Percentiles rank a stretch among this genome's conserved stretches.
phyloP scores from a whole-genome alignment of 64 coral and sea anemone genomes.

The Montipora sp. region DNA sequence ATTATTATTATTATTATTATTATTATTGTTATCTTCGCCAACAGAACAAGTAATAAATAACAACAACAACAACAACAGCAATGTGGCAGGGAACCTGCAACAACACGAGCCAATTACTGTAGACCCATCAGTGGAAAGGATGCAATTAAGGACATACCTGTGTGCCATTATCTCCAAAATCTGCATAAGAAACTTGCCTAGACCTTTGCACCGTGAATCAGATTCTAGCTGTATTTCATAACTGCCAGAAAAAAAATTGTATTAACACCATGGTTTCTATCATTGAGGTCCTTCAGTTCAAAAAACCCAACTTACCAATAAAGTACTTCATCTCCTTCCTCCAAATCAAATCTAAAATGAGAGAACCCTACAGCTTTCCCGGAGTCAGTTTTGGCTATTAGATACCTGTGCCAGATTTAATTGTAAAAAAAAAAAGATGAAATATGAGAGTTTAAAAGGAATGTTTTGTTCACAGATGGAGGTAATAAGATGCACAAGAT shows the following conservation, averaged over 20 bases:
- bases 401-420: constrained; percentile 62
- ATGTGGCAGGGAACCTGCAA: too few relatives aligned
- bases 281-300: background rate
- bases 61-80: too few relatives aligned
- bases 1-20: too few relatives aligned
- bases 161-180: constrained; percentile 96
- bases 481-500: too few relatives aligned
- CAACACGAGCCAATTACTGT: too few relatives aligned
- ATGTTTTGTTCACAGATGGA: too few relatives aligned
- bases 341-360: constrained; percentile 97
- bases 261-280: background rate
- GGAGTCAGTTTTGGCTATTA: constrained; percentile 76
- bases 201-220: constrained; percentile 71
- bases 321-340: constrained; percentile 94
- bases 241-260: constrained; percentile 44
- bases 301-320: constrained; percentile 78
- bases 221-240: constrained; percentile 98
- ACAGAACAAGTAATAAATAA: too few relatives aligned
- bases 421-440: background rate
- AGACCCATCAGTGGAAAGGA: background rate
- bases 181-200: constrained; percentile 97
- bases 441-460: background rate
- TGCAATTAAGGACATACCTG: constrained; percentile 43
- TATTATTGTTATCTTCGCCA: too few relatives aligned
- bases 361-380: constrained; percentile 80